Evolutionary conservation across 2,797 vertebrate genomes (phyloP).

Genomic region (Selene dorsalis): DNA sequence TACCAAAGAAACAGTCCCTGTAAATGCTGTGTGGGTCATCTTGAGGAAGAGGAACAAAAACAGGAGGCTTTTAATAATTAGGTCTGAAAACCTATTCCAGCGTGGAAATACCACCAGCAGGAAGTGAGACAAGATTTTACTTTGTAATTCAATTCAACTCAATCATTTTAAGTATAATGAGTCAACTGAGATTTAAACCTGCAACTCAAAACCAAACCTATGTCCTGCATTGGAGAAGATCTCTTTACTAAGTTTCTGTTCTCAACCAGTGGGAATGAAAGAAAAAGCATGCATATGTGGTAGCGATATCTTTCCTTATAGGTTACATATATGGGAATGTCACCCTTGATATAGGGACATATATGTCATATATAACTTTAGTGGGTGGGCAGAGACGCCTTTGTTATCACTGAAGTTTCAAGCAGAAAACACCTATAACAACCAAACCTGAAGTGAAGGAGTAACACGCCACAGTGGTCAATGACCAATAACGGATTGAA

Average conservation of each 20-base stretch:
- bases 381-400: not conserved
- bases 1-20: too few relatives aligned
- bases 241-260: not conserved
- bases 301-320: too few relatives aligned
- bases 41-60: too few relatives aligned
- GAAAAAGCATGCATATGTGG: not conserved
- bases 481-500: slow-evolving; percentile 16
- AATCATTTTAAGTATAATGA: not conserved
- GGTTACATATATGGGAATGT: too few relatives aligned
- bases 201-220: not conserved
- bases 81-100: not conserved
- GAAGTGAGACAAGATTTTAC: not conserved
- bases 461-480: slow-evolving; percentile 14
- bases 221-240: not conserved
- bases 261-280: not conserved
- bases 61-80: too few relatives aligned
- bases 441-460: slow-evolving; percentile 14
- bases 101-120: not conserved
- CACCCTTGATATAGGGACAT: too few relatives aligned
- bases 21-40: too few relatives aligned
- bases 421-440: slow-evolving; percentile 1
- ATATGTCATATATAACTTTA: too few relatives aligned
- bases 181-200: not conserved
- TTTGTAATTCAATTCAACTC: not conserved
- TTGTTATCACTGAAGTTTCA: slow-evolving; percentile 3